A percentile compares a stretch with the other conserved stretches of the same genome.
Evolutionary conservation across 1,140 invertebrate species (phyloP).

Genomic region (Helicoverpa armigera): DNA sequence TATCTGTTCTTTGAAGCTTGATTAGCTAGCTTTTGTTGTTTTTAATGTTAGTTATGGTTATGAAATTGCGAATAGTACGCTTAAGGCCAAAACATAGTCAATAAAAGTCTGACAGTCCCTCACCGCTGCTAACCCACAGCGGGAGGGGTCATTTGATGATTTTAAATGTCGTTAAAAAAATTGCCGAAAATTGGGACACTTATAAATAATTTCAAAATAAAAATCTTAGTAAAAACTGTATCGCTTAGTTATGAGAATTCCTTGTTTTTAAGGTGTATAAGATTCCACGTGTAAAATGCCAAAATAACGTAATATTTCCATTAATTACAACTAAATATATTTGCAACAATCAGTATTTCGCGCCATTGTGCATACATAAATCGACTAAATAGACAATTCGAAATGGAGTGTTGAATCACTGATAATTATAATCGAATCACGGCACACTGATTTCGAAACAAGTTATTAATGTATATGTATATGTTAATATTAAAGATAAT

Average conservation of each 20-base stretch:
- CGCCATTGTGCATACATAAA: not conserved
- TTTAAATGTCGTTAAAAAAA: not conserved
- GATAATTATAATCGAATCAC: constrained; percentile 18
- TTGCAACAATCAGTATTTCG: not conserved
- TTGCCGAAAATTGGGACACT: no score
- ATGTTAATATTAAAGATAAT: not conserved
- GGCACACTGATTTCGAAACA: constrained; percentile 18
- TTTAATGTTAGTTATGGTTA: not conserved
- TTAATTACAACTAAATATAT: not conserved
- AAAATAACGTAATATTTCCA: not conserved
- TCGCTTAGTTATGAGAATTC: no score
- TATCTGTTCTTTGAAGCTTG: not conserved
- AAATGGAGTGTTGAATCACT: not conserved
- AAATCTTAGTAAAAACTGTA: no score
- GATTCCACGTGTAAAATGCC: not conserved
- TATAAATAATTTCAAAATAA: no score
- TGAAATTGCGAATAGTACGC: not conserved
- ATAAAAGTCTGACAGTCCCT: not conserved
- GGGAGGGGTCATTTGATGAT: not conserved
- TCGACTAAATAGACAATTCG: not conserved
- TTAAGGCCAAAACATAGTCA: not conserved
- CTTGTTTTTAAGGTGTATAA: not conserved
- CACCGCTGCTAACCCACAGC: no score
- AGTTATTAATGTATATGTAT: not conserved
- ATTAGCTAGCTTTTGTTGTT: not conserved